phyloP scores from a whole-genome alignment of 2,888 invertebrate genomes.

The Drosophila pegasa region DNA sequence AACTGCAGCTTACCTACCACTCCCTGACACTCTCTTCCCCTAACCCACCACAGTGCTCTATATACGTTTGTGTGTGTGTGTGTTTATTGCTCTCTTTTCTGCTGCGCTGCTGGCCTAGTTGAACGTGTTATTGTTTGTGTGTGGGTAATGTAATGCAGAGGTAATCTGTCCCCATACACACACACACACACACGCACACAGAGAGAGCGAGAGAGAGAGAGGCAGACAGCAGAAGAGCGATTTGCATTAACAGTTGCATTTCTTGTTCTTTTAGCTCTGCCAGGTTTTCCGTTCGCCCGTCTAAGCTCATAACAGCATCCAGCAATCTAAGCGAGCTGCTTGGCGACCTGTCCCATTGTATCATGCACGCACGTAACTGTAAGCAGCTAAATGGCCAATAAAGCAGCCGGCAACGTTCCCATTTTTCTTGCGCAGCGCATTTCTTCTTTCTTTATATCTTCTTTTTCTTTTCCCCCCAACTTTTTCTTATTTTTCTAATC shows the following conservation, averaged over 20 bases:
- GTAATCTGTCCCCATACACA: slow-evolving; percentile 76
- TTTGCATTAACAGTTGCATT: slow-evolving; percentile 79
- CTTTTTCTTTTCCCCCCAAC: slow-evolving; percentile 17
- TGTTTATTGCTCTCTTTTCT: slow-evolving; percentile 44
- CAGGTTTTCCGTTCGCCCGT: slow-evolving; percentile 49
- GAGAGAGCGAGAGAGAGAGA: slow-evolving; percentile 1
- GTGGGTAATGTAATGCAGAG: slow-evolving; percentile 64
- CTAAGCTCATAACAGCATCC: slow-evolving; percentile 52
- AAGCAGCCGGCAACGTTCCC: slow-evolving; percentile 55
- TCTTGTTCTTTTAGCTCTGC: slow-evolving; percentile 64
- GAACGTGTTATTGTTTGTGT: slow-evolving; percentile 71
- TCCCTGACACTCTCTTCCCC: background rate
- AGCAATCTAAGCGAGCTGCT: slow-evolving; percentile 27
- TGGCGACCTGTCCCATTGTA: slow-evolving; percentile 58
- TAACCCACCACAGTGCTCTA: slow-evolving; percentile 2
- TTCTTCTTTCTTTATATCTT: slow-evolving; percentile 2
- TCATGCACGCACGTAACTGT: slow-evolving; percentile 76
- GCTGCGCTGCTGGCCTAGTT: slow-evolving; percentile 64
- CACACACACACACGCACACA: no score
- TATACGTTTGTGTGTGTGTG: slow-evolving; percentile 1
- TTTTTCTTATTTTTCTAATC: slow-evolving; percentile 30
- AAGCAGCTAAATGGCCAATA: slow-evolving; percentile 77
- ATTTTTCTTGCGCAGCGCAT: slow-evolving; percentile 26
- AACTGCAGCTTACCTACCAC: slow-evolving; percentile 31
- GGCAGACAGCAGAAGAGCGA: slow-evolving; percentile 41